Percentiles rank a stretch among this genome's conserved stretches.
These are phyloP conservation scores for Tribolium castaneum DNA, from an alignment of 1,140 invertebrate genomes.

Conservation along the genomic window DNA sequence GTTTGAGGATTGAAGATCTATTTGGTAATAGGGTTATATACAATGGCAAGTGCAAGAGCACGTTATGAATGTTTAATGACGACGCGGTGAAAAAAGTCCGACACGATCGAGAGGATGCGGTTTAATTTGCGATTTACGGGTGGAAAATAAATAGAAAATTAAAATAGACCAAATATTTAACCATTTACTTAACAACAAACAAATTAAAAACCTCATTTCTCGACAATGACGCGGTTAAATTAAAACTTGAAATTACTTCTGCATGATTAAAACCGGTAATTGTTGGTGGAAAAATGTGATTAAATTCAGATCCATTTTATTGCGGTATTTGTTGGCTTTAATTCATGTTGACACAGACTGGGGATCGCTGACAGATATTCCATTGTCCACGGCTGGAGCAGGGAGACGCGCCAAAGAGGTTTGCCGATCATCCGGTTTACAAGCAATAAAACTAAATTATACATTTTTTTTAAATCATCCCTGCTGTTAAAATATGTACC, in stretches of 20 bases:
- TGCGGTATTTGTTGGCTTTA: constrained; percentile 47
- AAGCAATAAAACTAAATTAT: neutral
- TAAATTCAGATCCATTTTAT: constrained; percentile 53
- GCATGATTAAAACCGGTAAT: constrained; percentile 54
- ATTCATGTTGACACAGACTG: constrained; percentile 52
- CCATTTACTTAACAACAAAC: constrained; percentile 48
- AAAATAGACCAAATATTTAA: constrained; percentile 55
- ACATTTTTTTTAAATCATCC: no score
- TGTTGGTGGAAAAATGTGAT: constrained; percentile 56
- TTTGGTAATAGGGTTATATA: constrained; percentile 45
- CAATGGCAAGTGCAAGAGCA: constrained; percentile 32
- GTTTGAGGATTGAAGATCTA: constrained; percentile 48
- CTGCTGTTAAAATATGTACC: no score
- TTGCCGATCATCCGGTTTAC: neutral
- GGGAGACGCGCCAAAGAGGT: neutral
- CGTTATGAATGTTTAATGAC: constrained; percentile 26
- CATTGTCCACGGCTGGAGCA: constrained; percentile 22
- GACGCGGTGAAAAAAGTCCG: neutral
- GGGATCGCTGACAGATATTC: constrained; percentile 39
- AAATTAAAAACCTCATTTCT: constrained; percentile 55
- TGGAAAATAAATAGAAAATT: constrained; percentile 38
- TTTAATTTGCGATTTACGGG: constrained; percentile 13
- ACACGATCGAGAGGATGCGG: neutral
- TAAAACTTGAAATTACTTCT: constrained; percentile 56
- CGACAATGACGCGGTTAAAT: constrained; percentile 48